Percentiles rank a stretch among this genome's conserved stretches.
Evolutionary conservation across 2,797 vertebrate species (phyloP).

Genomic region (Manis pentadactyla): DNA sequence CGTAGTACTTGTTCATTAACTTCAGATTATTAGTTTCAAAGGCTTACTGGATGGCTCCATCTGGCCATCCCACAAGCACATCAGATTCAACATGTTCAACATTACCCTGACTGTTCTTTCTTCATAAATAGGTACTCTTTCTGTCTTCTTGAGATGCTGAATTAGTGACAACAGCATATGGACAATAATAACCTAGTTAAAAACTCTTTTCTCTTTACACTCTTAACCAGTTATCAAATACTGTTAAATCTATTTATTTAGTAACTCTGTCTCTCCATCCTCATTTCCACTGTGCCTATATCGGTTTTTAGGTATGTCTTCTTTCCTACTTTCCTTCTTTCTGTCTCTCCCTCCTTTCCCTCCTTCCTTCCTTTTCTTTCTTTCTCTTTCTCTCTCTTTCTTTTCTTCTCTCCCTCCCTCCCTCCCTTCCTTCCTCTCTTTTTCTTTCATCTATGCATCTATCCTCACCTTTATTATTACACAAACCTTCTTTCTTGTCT

Average conservation of each 20-base stretch:
- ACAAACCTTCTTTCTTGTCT: not conserved
- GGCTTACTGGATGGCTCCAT: not conserved
- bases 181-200: not conserved
- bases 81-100: not conserved
- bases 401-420: not conserved
- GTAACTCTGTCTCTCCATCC: not conserved
- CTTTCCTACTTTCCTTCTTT: not conserved
- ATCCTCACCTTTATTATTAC: not conserved
- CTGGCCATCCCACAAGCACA: not conserved
- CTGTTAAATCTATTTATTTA: not conserved
- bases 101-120: not conserved
- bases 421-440: too few species aligned
- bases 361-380: too few species aligned
- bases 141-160: not conserved
- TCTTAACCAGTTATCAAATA: not conserved
- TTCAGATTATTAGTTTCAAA: not conserved
- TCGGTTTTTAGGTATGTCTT: not conserved
- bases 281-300: not conserved
- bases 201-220: not conserved
- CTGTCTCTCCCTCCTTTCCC: not conserved
- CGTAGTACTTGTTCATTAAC: not conserved
- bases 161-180: not conserved
- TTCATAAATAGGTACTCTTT: not conserved
- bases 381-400: not conserved
- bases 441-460: not conserved